Conservation (phyloP, 2,113 vertebrate species). For the Prionailurus viverrinus region DNA sequence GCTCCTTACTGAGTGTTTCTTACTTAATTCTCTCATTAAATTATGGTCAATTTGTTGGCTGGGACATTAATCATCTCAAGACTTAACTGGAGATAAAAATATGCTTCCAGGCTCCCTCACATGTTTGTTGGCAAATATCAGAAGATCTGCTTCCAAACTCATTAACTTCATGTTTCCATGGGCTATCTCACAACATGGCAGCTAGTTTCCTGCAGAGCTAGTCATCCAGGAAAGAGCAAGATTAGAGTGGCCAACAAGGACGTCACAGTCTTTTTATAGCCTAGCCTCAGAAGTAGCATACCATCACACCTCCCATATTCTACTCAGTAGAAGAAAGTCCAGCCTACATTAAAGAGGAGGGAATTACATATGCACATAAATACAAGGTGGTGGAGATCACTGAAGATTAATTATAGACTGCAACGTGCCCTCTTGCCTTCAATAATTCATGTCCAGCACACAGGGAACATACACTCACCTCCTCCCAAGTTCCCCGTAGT, state of each 20-base stretch:
- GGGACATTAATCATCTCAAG: neutral
- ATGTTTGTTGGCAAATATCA: neutral
- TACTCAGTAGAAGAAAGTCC: neutral
- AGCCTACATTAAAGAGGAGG: neutral
- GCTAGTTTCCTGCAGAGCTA: neutral
- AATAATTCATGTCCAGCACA: neutral
- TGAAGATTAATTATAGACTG: neutral
- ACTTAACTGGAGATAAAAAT: neutral
- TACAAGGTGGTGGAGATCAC: neutral
- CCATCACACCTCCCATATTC: neutral
- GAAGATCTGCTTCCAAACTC: conserved; percentile 12
- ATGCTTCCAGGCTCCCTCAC: neutral
- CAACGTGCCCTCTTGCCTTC: neutral
- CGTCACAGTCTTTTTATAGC: neutral
- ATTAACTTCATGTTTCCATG: neutral
- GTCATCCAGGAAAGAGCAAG: neutral
- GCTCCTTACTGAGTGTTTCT: neutral
- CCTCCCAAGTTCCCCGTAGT: neutral
- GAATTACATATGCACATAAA: neutral
- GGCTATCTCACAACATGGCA: neutral
- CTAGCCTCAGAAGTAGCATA: neutral
- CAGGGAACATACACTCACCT: neutral
- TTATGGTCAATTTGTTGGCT: neutral
- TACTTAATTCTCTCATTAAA: neutral
- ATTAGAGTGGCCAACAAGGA: neutral